These are phyloP conservation scores for Lonchura striata DNA, from an alignment of 2,113 vertebrate species.

Conservation along the genomic window DNA sequence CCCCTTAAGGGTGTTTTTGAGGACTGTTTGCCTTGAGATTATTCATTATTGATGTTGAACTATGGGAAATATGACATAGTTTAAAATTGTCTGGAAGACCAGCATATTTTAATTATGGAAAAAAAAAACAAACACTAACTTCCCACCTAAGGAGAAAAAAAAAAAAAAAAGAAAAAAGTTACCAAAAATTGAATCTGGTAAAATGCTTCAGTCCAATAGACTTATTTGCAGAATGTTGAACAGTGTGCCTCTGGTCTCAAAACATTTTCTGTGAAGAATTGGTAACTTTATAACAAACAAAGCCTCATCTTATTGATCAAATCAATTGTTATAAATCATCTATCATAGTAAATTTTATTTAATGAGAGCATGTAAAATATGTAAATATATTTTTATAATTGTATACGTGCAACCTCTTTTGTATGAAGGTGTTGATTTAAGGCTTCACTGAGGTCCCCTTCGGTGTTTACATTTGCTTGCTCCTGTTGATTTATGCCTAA, in stretches of 20 bases:
- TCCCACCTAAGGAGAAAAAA: neutral
- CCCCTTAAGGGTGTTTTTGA: neutral
- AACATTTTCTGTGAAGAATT: neutral
- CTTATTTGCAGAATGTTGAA: neutral
- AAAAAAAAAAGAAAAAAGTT: neutral
- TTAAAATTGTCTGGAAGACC: neutral
- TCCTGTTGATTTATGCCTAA: neutral
- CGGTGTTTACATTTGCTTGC: conserved; percentile 13
- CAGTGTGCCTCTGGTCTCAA: neutral
- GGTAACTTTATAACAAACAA: neutral
- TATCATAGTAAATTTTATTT: neutral
- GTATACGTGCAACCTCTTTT: neutral
- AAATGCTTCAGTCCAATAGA: neutral
- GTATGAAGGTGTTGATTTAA: neutral
- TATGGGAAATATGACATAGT: neutral
- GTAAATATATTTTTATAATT: neutral
- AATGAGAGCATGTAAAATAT: neutral
- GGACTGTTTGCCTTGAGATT: neutral
- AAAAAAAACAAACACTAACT: neutral
- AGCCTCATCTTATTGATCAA: neutral
- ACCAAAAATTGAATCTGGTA: neutral
- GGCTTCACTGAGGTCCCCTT: neutral
- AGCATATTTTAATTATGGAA: neutral
- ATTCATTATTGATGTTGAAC: neutral
- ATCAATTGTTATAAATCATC: neutral